A percentile compares a stretch with the other conserved stretches of the same genome.
Evolutionary conservation across 2,797 vertebrate species (phyloP).

Genomic region (Merluccius polli): DNA sequence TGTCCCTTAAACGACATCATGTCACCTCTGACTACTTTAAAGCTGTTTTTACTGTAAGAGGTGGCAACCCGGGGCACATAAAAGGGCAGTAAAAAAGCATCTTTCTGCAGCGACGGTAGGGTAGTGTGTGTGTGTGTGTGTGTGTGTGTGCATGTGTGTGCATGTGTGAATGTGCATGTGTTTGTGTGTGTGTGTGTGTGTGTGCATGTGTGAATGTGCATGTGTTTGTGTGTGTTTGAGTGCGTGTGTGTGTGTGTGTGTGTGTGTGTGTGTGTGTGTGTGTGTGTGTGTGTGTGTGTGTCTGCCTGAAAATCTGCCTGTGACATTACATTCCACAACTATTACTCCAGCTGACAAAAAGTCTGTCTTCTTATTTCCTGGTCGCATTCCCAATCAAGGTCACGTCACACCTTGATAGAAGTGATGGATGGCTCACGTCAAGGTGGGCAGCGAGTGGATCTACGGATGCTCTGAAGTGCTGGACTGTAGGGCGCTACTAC

Average conservation of each 20-base stretch:
- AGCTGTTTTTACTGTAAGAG: background rate
- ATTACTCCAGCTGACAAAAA: background rate
- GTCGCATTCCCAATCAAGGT: background rate
- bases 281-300: background rate
- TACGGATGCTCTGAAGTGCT: background rate
- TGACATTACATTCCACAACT: background rate
- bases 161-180: background rate
- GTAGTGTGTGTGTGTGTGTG: background rate
- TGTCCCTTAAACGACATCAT: background rate
- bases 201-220: background rate
- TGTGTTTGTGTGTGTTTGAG: background rate
- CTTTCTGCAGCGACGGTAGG: background rate
- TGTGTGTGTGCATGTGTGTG: background rate
- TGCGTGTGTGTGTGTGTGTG: background rate
- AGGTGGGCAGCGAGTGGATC: background rate
- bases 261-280: background rate
- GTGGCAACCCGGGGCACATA: background rate
- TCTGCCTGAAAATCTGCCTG: background rate
- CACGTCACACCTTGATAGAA: background rate
- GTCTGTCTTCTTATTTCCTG: background rate
- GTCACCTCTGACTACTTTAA: background rate
- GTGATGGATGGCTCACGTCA: background rate
- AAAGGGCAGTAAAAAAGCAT: constrained; percentile 1
- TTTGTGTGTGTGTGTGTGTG: background rate
- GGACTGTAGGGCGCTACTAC: background rate